Evolutionary conservation across 2,113 vertebrate species (phyloP).

Genomic region (Gambusia affinis): DNA sequence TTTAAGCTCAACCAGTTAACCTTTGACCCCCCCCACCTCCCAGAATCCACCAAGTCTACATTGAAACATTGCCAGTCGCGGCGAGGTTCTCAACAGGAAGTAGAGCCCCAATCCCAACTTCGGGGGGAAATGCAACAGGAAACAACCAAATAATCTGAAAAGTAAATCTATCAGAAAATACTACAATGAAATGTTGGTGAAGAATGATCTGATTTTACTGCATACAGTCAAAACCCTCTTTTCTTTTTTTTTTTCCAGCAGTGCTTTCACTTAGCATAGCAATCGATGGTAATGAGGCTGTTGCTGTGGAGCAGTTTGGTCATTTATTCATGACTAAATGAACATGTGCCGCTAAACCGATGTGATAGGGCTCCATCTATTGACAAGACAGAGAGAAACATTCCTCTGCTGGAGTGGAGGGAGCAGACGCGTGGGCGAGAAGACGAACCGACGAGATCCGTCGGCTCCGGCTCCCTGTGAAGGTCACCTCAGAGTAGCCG

Average conservation of each 20-base stretch:
- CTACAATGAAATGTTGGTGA: not conserved
- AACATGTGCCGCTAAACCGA: slow-evolving; percentile 46
- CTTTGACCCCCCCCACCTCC: too few species aligned
- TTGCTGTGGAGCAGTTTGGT: not conserved
- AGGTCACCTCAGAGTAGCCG: slow-evolving; percentile 83
- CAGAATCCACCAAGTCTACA: too few species aligned
- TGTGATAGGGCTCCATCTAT: slow-evolving; percentile 42
- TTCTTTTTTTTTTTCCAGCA: too few species aligned
- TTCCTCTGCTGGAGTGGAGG: slow-evolving; percentile 1
- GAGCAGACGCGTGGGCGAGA: slow-evolving; percentile 7
- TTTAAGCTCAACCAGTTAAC: too few species aligned
- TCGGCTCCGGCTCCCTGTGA: slow-evolving; percentile 83
- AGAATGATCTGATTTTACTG: too few species aligned
- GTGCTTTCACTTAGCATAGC: not conserved
- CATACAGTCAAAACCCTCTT: not conserved
- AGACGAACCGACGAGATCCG: slow-evolving; percentile 84
- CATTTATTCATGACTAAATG: slow-evolving; percentile 44
- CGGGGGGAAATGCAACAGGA: not conserved
- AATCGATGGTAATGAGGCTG: not conserved
- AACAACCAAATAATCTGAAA: not conserved
- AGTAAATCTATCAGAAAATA: not conserved
- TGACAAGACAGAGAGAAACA: slow-evolving; percentile 28
- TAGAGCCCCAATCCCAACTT: not conserved
- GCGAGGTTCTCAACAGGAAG: too few species aligned
- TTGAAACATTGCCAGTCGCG: too few species aligned